These are phyloP conservation scores for Seira musarum DNA, from an alignment of 2,888 invertebrate species.

Conservation along the genomic window DNA sequence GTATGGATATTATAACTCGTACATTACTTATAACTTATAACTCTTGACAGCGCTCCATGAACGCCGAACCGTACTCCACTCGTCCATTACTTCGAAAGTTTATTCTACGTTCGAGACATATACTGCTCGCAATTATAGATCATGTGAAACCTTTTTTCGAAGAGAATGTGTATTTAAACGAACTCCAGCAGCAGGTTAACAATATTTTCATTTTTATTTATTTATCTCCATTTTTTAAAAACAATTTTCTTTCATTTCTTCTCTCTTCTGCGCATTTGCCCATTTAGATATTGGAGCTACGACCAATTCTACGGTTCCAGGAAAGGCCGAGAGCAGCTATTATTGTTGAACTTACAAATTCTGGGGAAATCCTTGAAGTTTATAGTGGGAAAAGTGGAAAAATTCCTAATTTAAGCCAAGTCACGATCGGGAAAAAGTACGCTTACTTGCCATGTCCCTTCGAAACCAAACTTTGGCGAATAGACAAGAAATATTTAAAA, in stretches of 20 bases:
- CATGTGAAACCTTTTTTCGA: not conserved
- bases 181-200: too few relatives aligned
- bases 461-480: constrained; percentile 40
- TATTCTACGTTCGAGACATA: constrained; percentile 23
- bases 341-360: constrained; percentile 30
- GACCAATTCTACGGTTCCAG: constrained; percentile 9
- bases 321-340: constrained; percentile 28
- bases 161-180: constrained; percentile 27
- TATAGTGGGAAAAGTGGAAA: constrained; percentile 39
- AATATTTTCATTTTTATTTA: too few relatives aligned
- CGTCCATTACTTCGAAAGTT: constrained; percentile 33
- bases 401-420: constrained; percentile 25
- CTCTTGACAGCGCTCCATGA: too few relatives aligned
- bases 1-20: too few relatives aligned
- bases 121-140: constrained; percentile 10
- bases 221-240: too few relatives aligned
- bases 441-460: constrained; percentile 33
- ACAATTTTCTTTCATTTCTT: too few relatives aligned
- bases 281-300: constrained; percentile 12
- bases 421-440: constrained; percentile 24
- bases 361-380: constrained; percentile 34
- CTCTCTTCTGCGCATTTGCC: too few relatives aligned
- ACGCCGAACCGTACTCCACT: not conserved
- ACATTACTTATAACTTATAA: too few relatives aligned
- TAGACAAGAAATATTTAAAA: too few relatives aligned